Percentiles rank a stretch among this genome's conserved stretches.
Evolutionary conservation across 1,140 invertebrate genomes (phyloP).

Genomic region (Cydia pomonella): DNA sequence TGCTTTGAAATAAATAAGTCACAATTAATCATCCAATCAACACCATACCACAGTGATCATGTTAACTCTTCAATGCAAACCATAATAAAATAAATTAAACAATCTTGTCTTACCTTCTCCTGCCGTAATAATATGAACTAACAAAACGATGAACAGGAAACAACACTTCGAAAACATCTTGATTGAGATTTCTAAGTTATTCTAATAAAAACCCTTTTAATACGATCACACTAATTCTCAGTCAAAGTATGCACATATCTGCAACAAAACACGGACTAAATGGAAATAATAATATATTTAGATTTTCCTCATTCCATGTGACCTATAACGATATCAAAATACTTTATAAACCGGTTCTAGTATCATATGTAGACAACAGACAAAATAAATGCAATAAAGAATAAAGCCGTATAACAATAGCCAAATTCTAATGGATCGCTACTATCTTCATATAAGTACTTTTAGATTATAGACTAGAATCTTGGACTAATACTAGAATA

Average conservation of each 20-base stretch:
- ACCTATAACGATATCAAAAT: conserved; percentile 19
- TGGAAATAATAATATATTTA: background rate
- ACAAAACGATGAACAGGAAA: background rate
- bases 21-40: no score
- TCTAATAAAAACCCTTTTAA: background rate
- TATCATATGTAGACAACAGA: background rate
- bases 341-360: background rate
- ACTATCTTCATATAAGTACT: background rate
- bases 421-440: background rate
- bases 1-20: no score
- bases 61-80: no score
- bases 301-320: conserved; percentile 5
- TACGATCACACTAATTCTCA: background rate
- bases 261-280: conserved; percentile 2
- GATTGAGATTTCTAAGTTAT: background rate
- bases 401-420: background rate
- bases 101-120: conserved; percentile 8
- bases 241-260: background rate
- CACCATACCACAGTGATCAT: no score
- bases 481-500: no score
- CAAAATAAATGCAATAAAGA: conserved; percentile 1
- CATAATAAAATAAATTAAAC: no score
- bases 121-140: background rate
- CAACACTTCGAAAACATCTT: conserved; percentile 2
- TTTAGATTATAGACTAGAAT: background rate